Base-by-base conservation (phyloP, 2,113 vertebrate genomes). In the Telmatochromis sp. region DNA sequence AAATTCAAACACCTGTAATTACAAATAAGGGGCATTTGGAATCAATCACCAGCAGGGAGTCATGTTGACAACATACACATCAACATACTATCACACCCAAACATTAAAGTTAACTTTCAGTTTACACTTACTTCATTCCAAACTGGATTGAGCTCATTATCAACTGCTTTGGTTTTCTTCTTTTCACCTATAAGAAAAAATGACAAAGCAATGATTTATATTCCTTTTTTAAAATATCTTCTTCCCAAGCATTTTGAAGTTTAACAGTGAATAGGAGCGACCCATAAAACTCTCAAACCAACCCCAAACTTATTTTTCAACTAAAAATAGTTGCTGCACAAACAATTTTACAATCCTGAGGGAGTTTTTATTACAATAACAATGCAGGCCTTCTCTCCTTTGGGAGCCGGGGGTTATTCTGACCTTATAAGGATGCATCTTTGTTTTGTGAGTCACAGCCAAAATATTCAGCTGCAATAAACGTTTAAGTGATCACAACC, bases 131-230 rank as follows among this genome's bases (percentile, higher is more conserved):
- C 98, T 97, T 99, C 98, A 92, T 99, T 98, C 98, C 98, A 99
- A 63, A 98, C 94, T 83, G 98, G 98, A 92, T 99, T 98, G 92
- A 98, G 86, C 51, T 99, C 98, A 96, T 94, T 99, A 91, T 98
- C 96, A 90, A 99, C 91, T 87, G 97, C 95, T 96, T 98, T 99
- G 84, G 98, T 99, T 97, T 99, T 99, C 97, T 98, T 99, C 94
- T 99, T 99, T 94, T 99, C 98, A 96, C 96, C 98, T 97, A 37
- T 8, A 91, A 92, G 5, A 33, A 78, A 89, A 17, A 91, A 81
- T 42, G 5, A 50, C 12, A 17, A 26, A 81, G 21, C 17, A 75
- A 45, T n/a, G 26, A 17, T 78, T 78, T 78, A 78, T 78, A 78
- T 78, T 78, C 6, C 68, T 47, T 45, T 45, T 73, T 45, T 1